Percentiles rank a stretch among this genome's conserved stretches.
Conservation (phyloP, 2,888 invertebrate species). For the Augiades crinisus region DNA sequence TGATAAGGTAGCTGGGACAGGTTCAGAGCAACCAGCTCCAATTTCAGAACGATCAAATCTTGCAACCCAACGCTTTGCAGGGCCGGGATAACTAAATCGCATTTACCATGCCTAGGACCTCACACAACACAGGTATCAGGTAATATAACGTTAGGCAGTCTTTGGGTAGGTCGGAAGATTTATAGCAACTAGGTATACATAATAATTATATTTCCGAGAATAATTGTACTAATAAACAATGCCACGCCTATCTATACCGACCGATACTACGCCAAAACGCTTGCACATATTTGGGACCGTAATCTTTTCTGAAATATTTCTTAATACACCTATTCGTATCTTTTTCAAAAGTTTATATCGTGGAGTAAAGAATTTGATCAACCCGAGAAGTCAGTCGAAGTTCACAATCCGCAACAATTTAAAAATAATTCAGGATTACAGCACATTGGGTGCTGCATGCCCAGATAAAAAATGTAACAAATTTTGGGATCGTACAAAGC, state of each 20-base stretch:
- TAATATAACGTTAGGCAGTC: slow-evolving; percentile 78
- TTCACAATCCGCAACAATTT: too few species aligned
- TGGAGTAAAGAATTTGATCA: too few species aligned
- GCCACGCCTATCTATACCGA: slow-evolving; percentile 55
- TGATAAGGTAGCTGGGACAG: too few species aligned
- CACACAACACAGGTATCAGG: slow-evolving; percentile 67
- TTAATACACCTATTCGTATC: too few species aligned
- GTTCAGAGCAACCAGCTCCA: too few species aligned
- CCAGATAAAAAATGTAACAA: too few species aligned
- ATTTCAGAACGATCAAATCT: slow-evolving; percentile 42
- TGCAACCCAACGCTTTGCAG: slow-evolving; percentile 64
- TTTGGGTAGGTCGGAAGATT: slow-evolving; percentile 82
- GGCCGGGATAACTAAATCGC: slow-evolving; percentile 54
- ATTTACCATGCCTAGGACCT: slow-evolving; percentile 56
- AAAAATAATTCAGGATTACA: too few species aligned
- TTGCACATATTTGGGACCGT: slow-evolving; percentile 34
- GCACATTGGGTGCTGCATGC: too few species aligned
- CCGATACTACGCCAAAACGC: slow-evolving; percentile 48
- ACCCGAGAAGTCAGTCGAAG: too few species aligned
- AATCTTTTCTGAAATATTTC: slow-evolving; percentile 38
- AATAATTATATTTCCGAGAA: slow-evolving; percentile 37
- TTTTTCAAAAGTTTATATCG: too few species aligned
- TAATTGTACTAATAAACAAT: slow-evolving; percentile 38
- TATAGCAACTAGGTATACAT: slow-evolving; percentile 62
- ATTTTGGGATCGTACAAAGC: too few species aligned